A percentile compares a stretch with the other conserved stretches of the same genome.
These are phyloP conservation scores for Myotis planiceps DNA, from an alignment of 2,797 vertebrate species.

Conservation along the genomic window DNA sequence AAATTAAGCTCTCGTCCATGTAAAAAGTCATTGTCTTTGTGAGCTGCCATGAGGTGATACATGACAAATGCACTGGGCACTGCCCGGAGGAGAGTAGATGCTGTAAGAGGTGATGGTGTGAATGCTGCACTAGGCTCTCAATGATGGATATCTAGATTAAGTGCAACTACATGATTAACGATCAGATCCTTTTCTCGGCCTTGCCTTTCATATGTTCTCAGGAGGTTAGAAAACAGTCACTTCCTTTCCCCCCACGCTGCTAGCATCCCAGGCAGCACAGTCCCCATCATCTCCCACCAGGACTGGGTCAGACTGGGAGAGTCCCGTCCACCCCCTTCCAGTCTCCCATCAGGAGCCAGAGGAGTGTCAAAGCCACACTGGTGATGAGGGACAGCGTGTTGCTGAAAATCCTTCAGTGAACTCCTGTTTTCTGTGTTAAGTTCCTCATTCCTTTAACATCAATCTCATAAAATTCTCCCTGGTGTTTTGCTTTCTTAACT, in stretches of 20 bases:
- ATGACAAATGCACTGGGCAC: fast-evolving
- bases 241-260: fast-evolving
- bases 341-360: neutral
- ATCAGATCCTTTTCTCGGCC: neutral
- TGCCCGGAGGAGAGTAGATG: too few relatives aligned
- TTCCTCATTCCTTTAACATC: neutral
- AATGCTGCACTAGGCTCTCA: fast-evolving
- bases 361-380: too few relatives aligned
- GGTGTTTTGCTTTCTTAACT: neutral
- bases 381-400: fast-evolving
- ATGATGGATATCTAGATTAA: fast-evolving
- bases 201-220: neutral
- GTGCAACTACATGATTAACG: fast-evolving
- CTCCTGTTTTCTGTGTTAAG: neutral
- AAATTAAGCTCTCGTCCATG: neutral
- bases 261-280: fast-evolving
- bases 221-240: neutral
- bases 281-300: neutral
- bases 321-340: neutral
- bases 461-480: neutral
- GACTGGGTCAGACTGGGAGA: fast-evolving
- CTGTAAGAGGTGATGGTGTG: fast-evolving
- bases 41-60: neutral
- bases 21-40: neutral
- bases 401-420: neutral